Conservation (phyloP, 2,113 vertebrate species). For the Pampusana beccarii region DNA sequence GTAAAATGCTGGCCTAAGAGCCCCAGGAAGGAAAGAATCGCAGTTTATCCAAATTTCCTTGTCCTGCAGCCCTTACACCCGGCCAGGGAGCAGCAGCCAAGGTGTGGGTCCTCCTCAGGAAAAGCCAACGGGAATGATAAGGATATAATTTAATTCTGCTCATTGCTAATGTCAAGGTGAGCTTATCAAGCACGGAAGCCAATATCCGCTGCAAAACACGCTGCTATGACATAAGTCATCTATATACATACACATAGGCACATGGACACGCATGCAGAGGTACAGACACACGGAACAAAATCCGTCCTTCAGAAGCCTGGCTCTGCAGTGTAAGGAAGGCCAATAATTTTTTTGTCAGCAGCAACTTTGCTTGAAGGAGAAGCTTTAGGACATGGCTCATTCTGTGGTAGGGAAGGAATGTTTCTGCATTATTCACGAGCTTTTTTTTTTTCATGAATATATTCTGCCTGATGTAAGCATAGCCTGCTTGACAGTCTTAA, state of each 20-base stretch:
- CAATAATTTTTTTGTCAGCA: neutral
- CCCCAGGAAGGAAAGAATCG: neutral
- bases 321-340: neutral
- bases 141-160: neutral
- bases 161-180: rapidly evolving
- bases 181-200: neutral
- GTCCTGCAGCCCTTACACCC: neutral
- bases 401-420: neutral
- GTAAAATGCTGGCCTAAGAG: neutral
- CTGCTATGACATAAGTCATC: neutral
- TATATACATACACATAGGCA: rapidly evolving
- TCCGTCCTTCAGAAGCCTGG: neutral
- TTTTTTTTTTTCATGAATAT: neutral
- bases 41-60: neutral
- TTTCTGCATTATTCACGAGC: neutral
- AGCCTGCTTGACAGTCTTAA: neutral
- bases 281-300: neutral
- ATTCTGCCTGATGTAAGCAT: neutral
- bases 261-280: rapidly evolving
- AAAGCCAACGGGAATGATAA: rapidly evolving
- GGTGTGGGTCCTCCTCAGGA: neutral
- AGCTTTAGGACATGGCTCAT: neutral
- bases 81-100: neutral
- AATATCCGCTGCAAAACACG: neutral
- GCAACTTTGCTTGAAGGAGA: conserved; percentile 6